Evolutionary conservation across 2,113 vertebrate species (phyloP).

Genomic region (Machaerirhynchus nigripectus): DNA sequence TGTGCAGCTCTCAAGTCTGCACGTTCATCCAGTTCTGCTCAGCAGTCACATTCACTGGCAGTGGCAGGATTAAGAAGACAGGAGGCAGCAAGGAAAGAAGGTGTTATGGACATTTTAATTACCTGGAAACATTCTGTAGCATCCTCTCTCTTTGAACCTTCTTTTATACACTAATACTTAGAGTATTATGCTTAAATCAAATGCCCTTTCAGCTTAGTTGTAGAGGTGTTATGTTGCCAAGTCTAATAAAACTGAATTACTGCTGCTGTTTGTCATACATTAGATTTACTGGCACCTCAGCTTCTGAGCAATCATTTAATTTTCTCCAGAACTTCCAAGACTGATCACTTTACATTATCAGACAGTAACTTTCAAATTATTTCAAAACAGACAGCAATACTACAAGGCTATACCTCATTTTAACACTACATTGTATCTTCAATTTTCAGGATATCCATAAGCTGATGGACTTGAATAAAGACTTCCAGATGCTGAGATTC

Average conservation of each 20-base stretch:
- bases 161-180: not conserved
- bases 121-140: not conserved
- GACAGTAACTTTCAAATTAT: not conserved
- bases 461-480: not conserved
- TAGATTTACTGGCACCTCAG: not conserved
- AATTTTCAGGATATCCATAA: not conserved
- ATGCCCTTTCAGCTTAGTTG: not conserved
- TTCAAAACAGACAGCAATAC: not conserved
- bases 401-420: not conserved
- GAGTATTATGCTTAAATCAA: not conserved
- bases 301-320: not conserved
- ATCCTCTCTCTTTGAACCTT: not conserved
- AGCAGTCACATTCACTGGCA: accelerated
- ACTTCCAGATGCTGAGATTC: not conserved
- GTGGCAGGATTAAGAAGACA: not conserved
- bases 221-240: not conserved
- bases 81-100: not conserved
- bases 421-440: not conserved
- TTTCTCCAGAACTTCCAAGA: not conserved
- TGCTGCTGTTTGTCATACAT: not conserved
- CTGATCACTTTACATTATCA: not conserved
- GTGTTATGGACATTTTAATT: not conserved
- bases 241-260: not conserved
- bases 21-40: not conserved
- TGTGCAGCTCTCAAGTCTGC: not conserved